Conservation (phyloP, 2,113 vertebrate species). For the Petrocephalus zakoni region DNA sequence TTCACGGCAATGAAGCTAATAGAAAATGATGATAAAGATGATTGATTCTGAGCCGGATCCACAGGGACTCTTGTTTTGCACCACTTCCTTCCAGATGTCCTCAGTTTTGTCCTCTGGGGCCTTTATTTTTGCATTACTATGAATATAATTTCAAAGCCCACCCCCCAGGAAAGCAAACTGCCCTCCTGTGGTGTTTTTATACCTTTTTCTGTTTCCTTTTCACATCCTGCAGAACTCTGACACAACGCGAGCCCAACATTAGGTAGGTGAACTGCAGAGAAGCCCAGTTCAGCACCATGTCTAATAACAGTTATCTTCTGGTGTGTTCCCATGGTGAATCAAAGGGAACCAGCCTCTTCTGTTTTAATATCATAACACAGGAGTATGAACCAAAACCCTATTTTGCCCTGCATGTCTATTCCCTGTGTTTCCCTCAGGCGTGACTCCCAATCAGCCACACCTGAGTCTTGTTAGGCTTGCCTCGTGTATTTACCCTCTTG, state of each 20-base stretch:
- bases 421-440: too few species aligned
- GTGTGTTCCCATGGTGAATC: not conserved
- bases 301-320: not conserved
- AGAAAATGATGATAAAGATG: not conserved
- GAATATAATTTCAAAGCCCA: not conserved
- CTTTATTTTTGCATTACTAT: not conserved
- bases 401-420: too few species aligned
- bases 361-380: not conserved
- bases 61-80: not conserved
- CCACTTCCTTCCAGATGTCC: not conserved
- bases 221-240: not conserved
- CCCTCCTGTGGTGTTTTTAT: not conserved
- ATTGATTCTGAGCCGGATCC: not conserved
- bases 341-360: not conserved
- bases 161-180: not conserved
- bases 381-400: not conserved
- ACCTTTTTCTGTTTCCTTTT: not conserved
- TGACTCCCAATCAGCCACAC: too few species aligned
- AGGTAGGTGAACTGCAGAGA: not conserved
- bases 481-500: too few species aligned
- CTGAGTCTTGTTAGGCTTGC: too few species aligned
- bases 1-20: not conserved
- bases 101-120: not conserved
- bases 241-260: not conserved
- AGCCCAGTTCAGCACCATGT: not conserved